Percentiles rank a stretch among this genome's conserved stretches.
Evolutionary conservation across 2,113 vertebrate genomes (phyloP).

Genomic region (Daubentonia madagascariensis): DNA sequence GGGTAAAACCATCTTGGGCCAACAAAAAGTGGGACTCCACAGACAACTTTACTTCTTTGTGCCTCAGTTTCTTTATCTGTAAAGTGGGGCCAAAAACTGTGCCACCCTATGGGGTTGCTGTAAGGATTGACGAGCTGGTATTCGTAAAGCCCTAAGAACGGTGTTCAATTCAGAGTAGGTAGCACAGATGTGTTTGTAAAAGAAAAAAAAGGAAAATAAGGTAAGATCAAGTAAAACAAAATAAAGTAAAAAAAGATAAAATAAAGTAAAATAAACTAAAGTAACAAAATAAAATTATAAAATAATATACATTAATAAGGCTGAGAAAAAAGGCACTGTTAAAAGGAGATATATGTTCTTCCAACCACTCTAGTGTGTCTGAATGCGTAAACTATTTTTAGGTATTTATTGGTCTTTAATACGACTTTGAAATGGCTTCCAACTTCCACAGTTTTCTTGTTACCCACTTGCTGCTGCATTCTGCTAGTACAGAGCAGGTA

Average conservation of each 20-base stretch:
- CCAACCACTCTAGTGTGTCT: too few relatives aligned
- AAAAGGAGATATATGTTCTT: neutral
- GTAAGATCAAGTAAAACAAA: neutral
- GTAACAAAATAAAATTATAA: neutral
- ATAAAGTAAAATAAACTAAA: neutral
- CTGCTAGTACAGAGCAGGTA: rapidly evolving
- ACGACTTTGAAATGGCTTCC: neutral
- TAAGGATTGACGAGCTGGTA: rapidly evolving
- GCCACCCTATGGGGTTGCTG: rapidly evolving
- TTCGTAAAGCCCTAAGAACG: too few relatives aligned
- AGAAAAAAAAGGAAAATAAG: neutral
- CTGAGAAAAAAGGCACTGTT: neutral
- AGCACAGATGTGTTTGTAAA: neutral
- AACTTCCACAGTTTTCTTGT: rapidly evolving
- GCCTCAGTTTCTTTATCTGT: neutral
- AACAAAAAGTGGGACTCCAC: too few relatives aligned
- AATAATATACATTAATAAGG: neutral
- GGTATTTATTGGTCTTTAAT: neutral
- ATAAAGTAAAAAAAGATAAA: neutral
- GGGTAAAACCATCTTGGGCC: neutral
- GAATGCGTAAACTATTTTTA: neutral
- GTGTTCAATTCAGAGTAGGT: rapidly evolving
- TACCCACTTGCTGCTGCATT: rapidly evolving
- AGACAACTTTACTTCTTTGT: neutral
- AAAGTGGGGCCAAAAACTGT: neutral